A percentile compares a stretch with the other conserved stretches of the same genome.
phyloP scores from a whole-genome alignment of 2,113 vertebrate genomes.

The Phrynosoma blainvillii region DNA sequence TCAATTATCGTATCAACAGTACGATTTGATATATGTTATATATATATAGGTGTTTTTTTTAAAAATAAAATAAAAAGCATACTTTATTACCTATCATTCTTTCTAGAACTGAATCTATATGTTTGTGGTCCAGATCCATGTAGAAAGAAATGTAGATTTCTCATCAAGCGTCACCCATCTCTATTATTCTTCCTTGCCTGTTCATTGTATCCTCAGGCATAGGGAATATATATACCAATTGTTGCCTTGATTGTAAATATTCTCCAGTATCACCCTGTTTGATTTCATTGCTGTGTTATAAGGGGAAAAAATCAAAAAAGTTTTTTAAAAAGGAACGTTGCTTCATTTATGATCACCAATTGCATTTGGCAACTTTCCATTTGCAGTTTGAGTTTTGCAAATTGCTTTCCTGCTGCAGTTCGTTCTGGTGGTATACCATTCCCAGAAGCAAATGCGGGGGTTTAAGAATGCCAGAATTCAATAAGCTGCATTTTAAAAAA shows the following conservation, averaged over 20 bases:
- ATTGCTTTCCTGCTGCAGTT: not conserved
- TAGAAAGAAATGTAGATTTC: not conserved
- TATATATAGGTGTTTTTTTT: accelerated
- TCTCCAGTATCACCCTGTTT: not conserved
- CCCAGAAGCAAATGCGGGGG: not conserved
- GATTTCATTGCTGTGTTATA: not conserved
- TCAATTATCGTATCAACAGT: accelerated
- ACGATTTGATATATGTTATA: not conserved
- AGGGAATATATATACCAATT: slow-evolving; percentile 25
- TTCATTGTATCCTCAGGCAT: not conserved
- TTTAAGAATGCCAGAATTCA: slow-evolving; percentile 28
- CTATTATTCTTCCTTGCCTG: not conserved
- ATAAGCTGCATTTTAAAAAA: not conserved
- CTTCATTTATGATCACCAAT: not conserved
- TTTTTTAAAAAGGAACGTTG: accelerated
- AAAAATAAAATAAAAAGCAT: not conserved
- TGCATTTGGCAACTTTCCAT: slow-evolving; percentile 8
- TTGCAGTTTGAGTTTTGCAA: not conserved
- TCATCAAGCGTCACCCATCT: accelerated
- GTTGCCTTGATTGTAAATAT: not conserved
- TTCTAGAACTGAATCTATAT: not conserved
- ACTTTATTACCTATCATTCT: not conserved
- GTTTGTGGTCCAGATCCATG: not conserved
- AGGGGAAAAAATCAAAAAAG: not conserved
- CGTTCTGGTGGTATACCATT: not conserved